Evolutionary conservation across 2,113 vertebrate genomes (phyloP), one percentile per base, ranked within the genome.

Genomic region (Nothobranchius furzeri): DNA sequence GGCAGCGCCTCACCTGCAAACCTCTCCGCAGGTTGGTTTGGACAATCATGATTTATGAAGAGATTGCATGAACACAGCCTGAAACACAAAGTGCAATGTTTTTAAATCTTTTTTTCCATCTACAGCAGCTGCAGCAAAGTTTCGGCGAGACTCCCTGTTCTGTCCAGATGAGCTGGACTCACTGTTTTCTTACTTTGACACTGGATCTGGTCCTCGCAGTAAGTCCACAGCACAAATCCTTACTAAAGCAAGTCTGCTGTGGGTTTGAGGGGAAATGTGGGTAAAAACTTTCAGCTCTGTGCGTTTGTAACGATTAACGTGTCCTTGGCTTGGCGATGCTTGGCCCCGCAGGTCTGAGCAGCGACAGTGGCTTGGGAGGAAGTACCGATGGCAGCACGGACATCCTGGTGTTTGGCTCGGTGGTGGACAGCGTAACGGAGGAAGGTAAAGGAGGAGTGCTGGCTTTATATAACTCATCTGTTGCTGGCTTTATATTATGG

Each of bases 141-240:
- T 95, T 69, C 95, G 95, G 68, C 93, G 96, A 58, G 97, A 98
- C 88, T 97, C 97, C 76, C 92, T 99, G 68, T 98, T 98, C 94
- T 97, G 96, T 92, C 97, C 97, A 60, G 96, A 98, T 89, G 97
- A 98, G 90, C 95, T 99, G 91, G 96, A 98, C 85, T 96, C 95
- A 25, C 94, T 99, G 78, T 99, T 98, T 92, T 98, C 96, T 92
- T 98, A 97, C 94, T 98, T 98, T 90, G 96, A 98, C 93, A 96
- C 95, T 14, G 95, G 91, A 66, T 89, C 90, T 13, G 90, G 90
- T 13, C 91, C 92, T 37, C 90, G 88, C 85, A 93, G 91, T 92
- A 86, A 91, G 92, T 90, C 45, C 30, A 6, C 55, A 20, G 8
- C 12, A 14, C 53, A 17, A 2, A 17, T 12, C 37, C 3, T 50